Percentiles rank a stretch among this genome's conserved stretches.
Conservation (phyloP, 2,888 invertebrate genomes). For the Oxycera nigricornis region DNA sequence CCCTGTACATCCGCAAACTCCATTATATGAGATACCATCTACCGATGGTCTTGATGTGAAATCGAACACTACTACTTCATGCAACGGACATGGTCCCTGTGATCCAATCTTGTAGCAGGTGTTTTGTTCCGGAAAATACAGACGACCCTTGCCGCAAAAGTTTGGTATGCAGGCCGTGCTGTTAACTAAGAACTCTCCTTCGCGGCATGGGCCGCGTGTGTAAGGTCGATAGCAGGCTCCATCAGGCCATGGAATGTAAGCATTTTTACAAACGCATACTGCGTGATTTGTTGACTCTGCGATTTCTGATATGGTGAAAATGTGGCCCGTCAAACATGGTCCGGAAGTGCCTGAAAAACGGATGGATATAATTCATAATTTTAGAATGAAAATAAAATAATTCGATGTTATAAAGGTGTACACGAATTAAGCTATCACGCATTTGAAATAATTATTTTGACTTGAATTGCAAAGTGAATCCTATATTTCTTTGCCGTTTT, state of each 20-base stretch:
- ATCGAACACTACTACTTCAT: conserved; percentile 82
- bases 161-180: conserved; percentile 73
- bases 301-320: conserved; percentile 66
- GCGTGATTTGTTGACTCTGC: conserved; percentile 59
- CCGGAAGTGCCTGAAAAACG: conserved; percentile 72
- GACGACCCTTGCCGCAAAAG: conserved; percentile 76
- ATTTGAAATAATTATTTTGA: not conserved
- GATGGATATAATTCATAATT: not conserved
- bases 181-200: conserved; percentile 73
- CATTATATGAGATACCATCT: conserved; percentile 83
- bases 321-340: conserved; percentile 78
- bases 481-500: not conserved
- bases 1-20: conserved; percentile 76
- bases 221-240: conserved; percentile 79
- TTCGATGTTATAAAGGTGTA: no score
- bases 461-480: not conserved
- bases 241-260: conserved; percentile 69
- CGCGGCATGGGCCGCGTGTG: conserved; percentile 79
- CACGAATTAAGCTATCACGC: no score
- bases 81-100: conserved; percentile 75
- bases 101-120: conserved; percentile 81
- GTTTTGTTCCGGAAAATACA: conserved; percentile 77
- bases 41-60: conserved; percentile 78
- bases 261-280: conserved; percentile 73
- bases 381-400: not conserved